Percentiles rank a stretch among this genome's conserved stretches.
These are phyloP conservation scores for Drosophila meridionalis DNA, from an alignment of 2,888 invertebrate genomes.

Conservation along the genomic window DNA sequence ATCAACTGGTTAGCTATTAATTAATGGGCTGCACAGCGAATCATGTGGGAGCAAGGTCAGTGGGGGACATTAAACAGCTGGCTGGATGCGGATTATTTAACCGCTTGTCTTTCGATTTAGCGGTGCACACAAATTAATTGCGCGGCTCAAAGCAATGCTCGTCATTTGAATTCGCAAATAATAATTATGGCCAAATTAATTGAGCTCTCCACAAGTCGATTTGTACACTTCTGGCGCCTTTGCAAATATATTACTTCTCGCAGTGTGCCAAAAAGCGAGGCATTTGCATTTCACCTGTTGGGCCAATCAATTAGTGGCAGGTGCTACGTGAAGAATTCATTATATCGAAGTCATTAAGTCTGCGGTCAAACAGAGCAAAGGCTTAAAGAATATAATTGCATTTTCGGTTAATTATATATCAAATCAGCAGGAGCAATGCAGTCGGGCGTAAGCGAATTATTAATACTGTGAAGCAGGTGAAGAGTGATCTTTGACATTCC, in stretches of 20 bases:
- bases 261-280: background rate
- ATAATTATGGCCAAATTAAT: slow-evolving; percentile 8
- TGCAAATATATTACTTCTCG: background rate
- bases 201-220: slow-evolving; percentile 1
- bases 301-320: background rate
- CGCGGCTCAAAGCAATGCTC: background rate
- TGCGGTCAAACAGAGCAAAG: background rate
- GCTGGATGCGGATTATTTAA: background rate
- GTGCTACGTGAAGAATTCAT: background rate
- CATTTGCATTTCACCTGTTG: background rate
- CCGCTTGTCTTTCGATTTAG: background rate
- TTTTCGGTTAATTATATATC: background rate
- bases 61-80: no score
- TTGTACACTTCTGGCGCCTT: background rate
- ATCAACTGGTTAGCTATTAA: background rate
- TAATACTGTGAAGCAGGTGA: background rate
- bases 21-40: background rate
- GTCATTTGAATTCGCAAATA: slow-evolving; percentile 3
- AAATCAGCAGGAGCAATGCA: background rate
- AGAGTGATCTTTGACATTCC: no score
- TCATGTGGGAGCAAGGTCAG: no score
- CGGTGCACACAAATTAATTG: slow-evolving; percentile 7
- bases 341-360: background rate
- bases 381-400: background rate
- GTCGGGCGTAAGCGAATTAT: background rate